Percentiles rank a stretch among this genome's conserved stretches.
Conservation (phyloP, 2,113 vertebrate species). For the Nothoprocta pentlandii region DNA sequence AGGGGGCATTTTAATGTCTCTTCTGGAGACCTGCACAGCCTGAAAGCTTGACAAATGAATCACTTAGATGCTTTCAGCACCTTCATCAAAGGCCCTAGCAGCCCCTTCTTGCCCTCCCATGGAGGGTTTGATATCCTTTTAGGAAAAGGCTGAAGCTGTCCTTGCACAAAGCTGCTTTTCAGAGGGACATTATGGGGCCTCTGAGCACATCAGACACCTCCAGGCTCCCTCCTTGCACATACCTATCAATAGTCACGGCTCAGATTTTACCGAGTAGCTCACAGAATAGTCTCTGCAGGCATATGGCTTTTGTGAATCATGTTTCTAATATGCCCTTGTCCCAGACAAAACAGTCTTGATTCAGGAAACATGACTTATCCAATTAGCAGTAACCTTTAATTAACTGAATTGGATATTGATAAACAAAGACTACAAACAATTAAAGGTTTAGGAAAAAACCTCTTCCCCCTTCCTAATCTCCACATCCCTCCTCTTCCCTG, state of each 20-base stretch:
- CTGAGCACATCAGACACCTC: constrained; percentile 39
- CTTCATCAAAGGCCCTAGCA: constrained; percentile 29
- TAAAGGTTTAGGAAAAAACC: background rate
- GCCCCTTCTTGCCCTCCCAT: background rate
- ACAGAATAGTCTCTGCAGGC: background rate
- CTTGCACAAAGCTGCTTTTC: constrained; percentile 46
- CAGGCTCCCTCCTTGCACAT: constrained; percentile 27
- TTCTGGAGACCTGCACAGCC: constrained; percentile 1
- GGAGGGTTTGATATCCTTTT: constrained; percentile 43
- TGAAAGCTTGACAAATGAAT: constrained; percentile 39
- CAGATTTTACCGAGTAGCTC: constrained; percentile 11
- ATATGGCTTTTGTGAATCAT: background rate
- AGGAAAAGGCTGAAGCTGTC: constrained; percentile 34
- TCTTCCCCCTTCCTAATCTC: background rate
- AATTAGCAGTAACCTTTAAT: background rate
- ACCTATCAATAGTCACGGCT: constrained; percentile 38
- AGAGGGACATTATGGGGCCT: background rate
- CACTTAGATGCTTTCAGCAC: constrained; percentile 15
- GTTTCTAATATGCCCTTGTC: background rate
- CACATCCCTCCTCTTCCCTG: background rate
- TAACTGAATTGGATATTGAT: background rate
- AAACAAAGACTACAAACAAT: background rate
- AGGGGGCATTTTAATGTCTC: constrained; percentile 37
- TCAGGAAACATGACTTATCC: background rate
- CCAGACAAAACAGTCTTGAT: background rate